Evolutionary conservation across 1,140 invertebrate genomes (phyloP), one percentile per base, ranked within the genome.

Genomic region (Heterodera carotae): DNA sequence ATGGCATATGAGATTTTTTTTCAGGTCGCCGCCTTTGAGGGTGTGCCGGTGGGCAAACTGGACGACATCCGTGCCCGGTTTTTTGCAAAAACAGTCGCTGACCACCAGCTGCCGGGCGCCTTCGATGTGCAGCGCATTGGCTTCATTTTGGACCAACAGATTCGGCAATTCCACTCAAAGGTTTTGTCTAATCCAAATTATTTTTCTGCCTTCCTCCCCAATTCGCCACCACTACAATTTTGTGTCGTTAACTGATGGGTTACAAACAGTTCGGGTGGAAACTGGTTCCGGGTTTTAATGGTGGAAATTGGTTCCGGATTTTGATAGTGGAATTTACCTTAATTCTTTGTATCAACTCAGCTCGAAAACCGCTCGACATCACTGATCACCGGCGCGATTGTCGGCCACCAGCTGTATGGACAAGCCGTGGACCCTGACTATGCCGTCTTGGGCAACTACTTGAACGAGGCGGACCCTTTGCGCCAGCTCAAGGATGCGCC

Each of bases 371-470:
- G 90, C 77, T 93, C 93, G 2, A 92, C 94, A 84, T 91, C 92
- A 75, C 89, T 91, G 8, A 88, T 94, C 43, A 92, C 93, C 2
- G 92, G 91, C 84, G 91, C 92, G 81, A 90, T 93, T 39, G 93
- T 95, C 84, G 92, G 92, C 0, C 93, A 95, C 87, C 91, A 93
- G 81, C 89, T 96, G 27, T 95, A 94, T 88, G 93, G 93, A 2
- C 67, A 36, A 1, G 64, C 22, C 10, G 70, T 62, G 18, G 80
- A 78, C 29, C n/a, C 56, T 1, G 72, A 67, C 12, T 90, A 92
- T 64, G 91, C 89, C 27, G 90, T 92, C 77, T 88, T 92, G 80
- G 92, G 94, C 88, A 93, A 93, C 92, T 90, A 93, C 76, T 88
- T 94, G 67, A 93, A 94, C 88, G 91, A 92, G 48, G 90, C 93